Evolutionary conservation across 2,888 invertebrate genomes (phyloP), one percentile per base, ranked within the genome.

Genomic region (Idaea biselata): DNA sequence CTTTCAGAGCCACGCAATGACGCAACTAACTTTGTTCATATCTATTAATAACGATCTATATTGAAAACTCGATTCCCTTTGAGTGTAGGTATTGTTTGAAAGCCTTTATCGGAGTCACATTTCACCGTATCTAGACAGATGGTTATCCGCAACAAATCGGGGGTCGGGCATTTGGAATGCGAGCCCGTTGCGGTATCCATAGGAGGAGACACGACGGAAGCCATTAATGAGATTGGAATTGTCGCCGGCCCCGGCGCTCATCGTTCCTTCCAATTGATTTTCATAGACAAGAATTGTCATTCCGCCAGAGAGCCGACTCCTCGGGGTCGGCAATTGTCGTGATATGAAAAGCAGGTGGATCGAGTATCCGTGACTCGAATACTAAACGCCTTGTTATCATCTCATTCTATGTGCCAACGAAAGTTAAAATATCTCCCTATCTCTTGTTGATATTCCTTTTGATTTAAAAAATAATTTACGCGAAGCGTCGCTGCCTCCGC

Each of bases 271-370:
- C 89, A 89, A 90, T 89, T 89, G 88, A 90, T 90, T 90, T 87
- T 89, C 88, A 87, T 89, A 85, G 87, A 83, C 84, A 85, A 81
- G 85, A 87, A 88, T 90, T 88, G 86, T 87, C 84, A 88, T 89
- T 88, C 87, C 80, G 80, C 73, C 75, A 75, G 84, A 84, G 86
- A 86, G 82, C 79, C 82, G 84, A 83, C 81, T 85, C 83, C 84
- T 85, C 77, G 80, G 86, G 88, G 87, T 83, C 86, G 85, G 84
- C 88, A 89, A 90, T 89, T 85, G 89, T 88, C 89, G 87, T 89
- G 88, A 89, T 89, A 90, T 89, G 89, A 90, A 89, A 89, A 90
- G 88, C 90, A 89, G 90, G 90, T 89, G 87, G 89, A 90, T 88
- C 87, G 88, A 81, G 81, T 82, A 79, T 75, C 70, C 87, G 86